These are phyloP conservation scores for Trichogramma evanescens DNA, from an alignment of 2,888 invertebrate genomes.

Conservation along the genomic window DNA sequence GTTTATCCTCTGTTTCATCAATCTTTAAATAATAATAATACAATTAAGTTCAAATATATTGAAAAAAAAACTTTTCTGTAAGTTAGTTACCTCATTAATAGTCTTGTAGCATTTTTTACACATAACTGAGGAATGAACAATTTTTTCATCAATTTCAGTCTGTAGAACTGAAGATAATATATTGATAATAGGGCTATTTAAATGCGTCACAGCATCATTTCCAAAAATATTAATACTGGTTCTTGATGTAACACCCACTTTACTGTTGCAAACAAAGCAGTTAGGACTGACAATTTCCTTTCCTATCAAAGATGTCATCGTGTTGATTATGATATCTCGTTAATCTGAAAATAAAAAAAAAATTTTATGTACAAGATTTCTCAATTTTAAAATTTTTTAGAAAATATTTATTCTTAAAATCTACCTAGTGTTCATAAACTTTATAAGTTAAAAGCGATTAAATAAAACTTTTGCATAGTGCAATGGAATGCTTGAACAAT, in stretches of 20 bases:
- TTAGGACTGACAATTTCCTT: constrained; percentile 26
- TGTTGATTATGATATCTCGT: neutral
- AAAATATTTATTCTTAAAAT: no score
- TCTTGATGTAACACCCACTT: constrained; percentile 51
- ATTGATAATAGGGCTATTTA: constrained; percentile 43
- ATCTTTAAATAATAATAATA: constrained; percentile 38
- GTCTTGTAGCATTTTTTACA: constrained; percentile 65
- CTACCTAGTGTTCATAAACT: no score
- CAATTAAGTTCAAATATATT: neutral
- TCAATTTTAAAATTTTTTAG: no score
- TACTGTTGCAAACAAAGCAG: constrained; percentile 60
- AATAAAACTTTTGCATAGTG: no score
- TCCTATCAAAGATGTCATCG: constrained; percentile 37
- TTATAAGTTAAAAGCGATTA: no score
- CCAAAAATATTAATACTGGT: constrained; percentile 54
- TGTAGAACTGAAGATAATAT: constrained; percentile 50
- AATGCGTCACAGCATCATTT: constrained; percentile 35
- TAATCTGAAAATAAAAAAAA: neutral
- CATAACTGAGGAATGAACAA: constrained; percentile 53
- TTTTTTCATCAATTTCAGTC: constrained; percentile 49
- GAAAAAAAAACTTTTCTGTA: neutral
- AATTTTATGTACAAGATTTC: no score
- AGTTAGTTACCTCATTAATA: constrained; percentile 50
- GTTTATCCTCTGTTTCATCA: constrained; percentile 53
- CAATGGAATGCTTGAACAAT: no score